A percentile compares a stretch with the other conserved stretches of the same genome.
Evolutionary conservation across 2,113 vertebrate genomes (phyloP).

Genomic region (Ornithorhynchus anatinus): DNA sequence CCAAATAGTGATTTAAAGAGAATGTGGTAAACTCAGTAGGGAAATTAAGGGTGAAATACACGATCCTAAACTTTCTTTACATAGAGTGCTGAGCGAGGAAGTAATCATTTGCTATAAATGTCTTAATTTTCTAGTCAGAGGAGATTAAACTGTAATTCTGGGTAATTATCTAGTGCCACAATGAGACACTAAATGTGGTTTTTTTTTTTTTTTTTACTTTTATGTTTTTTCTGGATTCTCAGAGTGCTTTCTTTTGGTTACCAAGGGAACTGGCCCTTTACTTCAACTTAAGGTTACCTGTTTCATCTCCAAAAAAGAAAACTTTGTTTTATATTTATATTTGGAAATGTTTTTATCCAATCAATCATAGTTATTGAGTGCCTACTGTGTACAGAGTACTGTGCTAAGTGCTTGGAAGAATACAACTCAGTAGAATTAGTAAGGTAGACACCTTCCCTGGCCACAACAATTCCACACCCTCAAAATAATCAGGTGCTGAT

Average conservation of each 20-base stretch:
- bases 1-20: not conserved
- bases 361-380: too few relatives aligned
- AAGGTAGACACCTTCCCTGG: too few relatives aligned
- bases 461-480: too few relatives aligned
- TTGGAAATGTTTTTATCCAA: too few relatives aligned
- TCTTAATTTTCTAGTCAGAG: not conserved
- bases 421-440: too few relatives aligned
- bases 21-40: not conserved
- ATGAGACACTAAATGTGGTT: not conserved
- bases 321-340: too few relatives aligned
- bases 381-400: too few relatives aligned
- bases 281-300: not conserved
- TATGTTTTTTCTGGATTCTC: not conserved
- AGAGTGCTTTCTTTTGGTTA: not conserved
- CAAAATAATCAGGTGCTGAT: too few relatives aligned
- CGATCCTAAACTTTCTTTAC: not conserved
- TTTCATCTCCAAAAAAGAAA: not conserved
- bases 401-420: too few relatives aligned
- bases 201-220: constrained; percentile 11
- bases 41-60: not conserved
- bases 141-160: not conserved
- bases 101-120: not conserved
- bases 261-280: too few relatives aligned
- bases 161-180: not conserved
- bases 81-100: not conserved